Percentiles rank a stretch among this genome's conserved stretches.
Conservation (phyloP, 2,797 vertebrate species). For the Gadopsis marmoratus region DNA sequence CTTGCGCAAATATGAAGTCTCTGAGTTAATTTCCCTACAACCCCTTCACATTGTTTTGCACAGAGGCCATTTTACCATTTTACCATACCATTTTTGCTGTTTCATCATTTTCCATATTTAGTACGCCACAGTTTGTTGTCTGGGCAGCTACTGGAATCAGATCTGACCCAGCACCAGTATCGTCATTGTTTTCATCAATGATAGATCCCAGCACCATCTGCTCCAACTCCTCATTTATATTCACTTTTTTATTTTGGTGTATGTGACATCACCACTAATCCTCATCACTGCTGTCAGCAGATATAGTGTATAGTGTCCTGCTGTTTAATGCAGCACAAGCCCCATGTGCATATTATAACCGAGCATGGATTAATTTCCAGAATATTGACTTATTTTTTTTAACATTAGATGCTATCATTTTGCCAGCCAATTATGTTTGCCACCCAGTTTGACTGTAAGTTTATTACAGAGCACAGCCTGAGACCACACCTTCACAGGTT, state of each 20-base stretch:
- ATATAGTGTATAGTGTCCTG: not conserved
- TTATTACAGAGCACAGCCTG: not conserved
- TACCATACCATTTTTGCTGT: constrained; percentile 8
- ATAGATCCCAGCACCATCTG: constrained; percentile 43
- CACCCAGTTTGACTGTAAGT: no score
- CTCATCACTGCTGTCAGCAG: not conserved
- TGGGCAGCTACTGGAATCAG: constrained; percentile 24
- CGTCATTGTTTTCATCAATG: constrained; percentile 21
- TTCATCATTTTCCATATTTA: constrained; percentile 37
- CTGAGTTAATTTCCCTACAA: not conserved
- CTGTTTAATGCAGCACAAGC: not conserved
- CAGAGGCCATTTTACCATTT: no score
- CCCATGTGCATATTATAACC: not conserved
- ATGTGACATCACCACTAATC: not conserved
- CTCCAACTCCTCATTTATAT: constrained; percentile 3
- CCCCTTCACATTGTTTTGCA: not conserved
- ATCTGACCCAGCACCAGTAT: constrained; percentile 16
- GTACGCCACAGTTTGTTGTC: constrained; percentile 21
- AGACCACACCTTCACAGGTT: not conserved
- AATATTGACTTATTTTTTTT: not conserved
- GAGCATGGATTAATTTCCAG: not conserved
- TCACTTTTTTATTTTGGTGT: not conserved
- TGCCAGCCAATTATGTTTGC: not conserved
- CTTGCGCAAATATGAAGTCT: not conserved
- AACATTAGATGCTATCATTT: not conserved